Evolutionary conservation across 35 echinoderm and acorn worm genomes (phyloP).

Genomic region (Ptychodera flava): DNA sequence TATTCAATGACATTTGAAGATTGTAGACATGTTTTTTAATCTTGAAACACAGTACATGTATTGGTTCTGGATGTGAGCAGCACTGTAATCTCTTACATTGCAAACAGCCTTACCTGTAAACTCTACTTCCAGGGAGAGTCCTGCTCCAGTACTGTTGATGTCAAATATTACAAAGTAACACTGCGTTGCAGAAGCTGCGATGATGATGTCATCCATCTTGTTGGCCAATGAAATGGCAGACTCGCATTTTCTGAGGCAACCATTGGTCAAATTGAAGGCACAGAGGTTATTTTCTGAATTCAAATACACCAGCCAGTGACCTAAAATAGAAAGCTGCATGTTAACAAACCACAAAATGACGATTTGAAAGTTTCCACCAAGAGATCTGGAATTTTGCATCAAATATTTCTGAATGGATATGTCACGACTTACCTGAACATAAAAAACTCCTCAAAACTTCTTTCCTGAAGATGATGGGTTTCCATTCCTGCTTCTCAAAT

Average conservation of each 20-base stretch:
- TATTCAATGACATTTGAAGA: too few relatives aligned
- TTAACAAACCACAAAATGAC: too few relatives aligned
- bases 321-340: too few relatives aligned
- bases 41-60: too few relatives aligned
- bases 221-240: background rate
- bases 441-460: background rate
- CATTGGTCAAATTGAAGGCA: background rate
- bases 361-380: too few relatives aligned
- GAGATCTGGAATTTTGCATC: too few relatives aligned
- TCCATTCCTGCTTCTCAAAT: background rate
- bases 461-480: background rate
- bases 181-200: background rate
- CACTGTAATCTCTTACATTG: too few relatives aligned
- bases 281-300: background rate
- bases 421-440: background rate
- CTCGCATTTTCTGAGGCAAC: background rate
- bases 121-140: background rate
- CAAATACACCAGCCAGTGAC: background rate
- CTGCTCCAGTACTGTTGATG: background rate
- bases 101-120: background rate
- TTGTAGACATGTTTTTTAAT: too few relatives aligned
- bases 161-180: background rate
- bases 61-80: too few relatives aligned
- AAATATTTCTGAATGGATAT: too few relatives aligned
- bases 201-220: background rate